These are phyloP conservation scores for Cyrtorhinus lividipennis DNA, from an alignment of 1,140 invertebrate genomes.

Conservation along the genomic window DNA sequence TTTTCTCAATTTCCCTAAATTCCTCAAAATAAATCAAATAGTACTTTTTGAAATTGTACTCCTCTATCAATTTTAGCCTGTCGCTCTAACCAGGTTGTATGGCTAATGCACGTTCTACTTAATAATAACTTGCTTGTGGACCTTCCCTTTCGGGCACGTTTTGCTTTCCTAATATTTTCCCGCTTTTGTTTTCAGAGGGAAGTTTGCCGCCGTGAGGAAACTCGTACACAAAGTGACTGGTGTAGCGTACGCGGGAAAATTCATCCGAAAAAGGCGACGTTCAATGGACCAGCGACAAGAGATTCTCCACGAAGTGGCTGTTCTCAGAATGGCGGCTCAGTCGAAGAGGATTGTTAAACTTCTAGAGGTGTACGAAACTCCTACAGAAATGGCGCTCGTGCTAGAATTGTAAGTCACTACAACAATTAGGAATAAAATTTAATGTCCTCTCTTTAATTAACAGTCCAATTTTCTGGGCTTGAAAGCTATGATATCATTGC, in stretches of 20 bases:
- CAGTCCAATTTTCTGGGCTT: too few species aligned
- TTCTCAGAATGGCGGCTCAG: slow-evolving; percentile 62
- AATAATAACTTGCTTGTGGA: slow-evolving; percentile 17
- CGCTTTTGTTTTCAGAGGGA: slow-evolving; percentile 59
- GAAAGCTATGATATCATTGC: too few species aligned
- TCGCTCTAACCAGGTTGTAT: too few species aligned
- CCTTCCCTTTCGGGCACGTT: slow-evolving; percentile 29
- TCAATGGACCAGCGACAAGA: slow-evolving; percentile 66
- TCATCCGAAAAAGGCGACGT: slow-evolving; percentile 76
- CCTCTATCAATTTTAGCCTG: too few species aligned
- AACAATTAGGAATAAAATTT: too few species aligned
- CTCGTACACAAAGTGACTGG: slow-evolving; percentile 70
- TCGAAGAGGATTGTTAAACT: slow-evolving; percentile 63
- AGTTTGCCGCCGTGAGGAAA: slow-evolving; percentile 86
- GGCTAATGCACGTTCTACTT: too few species aligned
- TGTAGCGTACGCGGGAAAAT: slow-evolving; percentile 87
- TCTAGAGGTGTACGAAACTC: slow-evolving; percentile 74
- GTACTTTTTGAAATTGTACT: too few species aligned
- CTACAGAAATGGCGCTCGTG: slow-evolving; percentile 69
- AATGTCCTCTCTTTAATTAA: too few species aligned
- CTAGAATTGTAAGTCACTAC: slow-evolving; percentile 77
- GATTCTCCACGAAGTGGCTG: slow-evolving; percentile 80
- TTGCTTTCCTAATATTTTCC: slow-evolving; percentile 13
- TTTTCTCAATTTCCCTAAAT: too few species aligned
- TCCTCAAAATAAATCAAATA: too few species aligned